A percentile compares a stretch with the other conserved stretches of the same genome.
Conservation (phyloP, 2,797 vertebrate species). For the Chelidonichthys spinosus region DNA sequence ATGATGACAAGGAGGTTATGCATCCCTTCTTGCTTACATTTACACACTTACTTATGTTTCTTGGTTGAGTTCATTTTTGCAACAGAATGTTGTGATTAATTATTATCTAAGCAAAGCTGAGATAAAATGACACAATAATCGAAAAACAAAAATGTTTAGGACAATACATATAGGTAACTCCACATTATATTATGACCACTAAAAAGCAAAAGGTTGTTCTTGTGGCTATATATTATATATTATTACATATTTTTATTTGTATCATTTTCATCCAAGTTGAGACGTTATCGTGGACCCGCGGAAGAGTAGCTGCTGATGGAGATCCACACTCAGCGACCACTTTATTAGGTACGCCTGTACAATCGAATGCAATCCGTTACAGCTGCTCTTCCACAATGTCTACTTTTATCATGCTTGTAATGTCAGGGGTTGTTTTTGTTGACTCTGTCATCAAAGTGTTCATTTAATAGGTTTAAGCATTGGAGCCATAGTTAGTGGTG, state of each 20-base stretch:
- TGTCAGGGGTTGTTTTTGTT: not conserved
- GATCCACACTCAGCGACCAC: not conserved
- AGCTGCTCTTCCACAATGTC: not conserved
- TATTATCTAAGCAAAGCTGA: too few relatives aligned
- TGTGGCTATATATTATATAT: too few relatives aligned
- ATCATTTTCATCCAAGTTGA: too few relatives aligned
- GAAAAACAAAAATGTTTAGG: too few relatives aligned
- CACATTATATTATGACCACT: too few relatives aligned
- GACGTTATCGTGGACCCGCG: not conserved
- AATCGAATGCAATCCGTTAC: not conserved
- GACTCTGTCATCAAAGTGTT: not conserved
- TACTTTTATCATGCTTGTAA: not conserved
- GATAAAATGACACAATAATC: not conserved
- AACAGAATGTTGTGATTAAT: not conserved
- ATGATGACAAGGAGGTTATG: slow-evolving; percentile 30
- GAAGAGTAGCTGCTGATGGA: not conserved
- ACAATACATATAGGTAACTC: too few relatives aligned
- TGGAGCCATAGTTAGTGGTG: not conserved
- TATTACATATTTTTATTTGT: too few relatives aligned
- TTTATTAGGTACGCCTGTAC: not conserved
- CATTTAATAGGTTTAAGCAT: not conserved
- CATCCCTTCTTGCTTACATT: too few relatives aligned
- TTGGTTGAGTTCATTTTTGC: not conserved
- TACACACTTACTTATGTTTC: not conserved
- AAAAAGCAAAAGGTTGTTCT: too few relatives aligned